Evolutionary conservation across 53 echinoderm and acorn worm genomes (phyloP), one percentile per base, ranked within the genome.

Genomic region (Temnopleurus reevesii): DNA sequence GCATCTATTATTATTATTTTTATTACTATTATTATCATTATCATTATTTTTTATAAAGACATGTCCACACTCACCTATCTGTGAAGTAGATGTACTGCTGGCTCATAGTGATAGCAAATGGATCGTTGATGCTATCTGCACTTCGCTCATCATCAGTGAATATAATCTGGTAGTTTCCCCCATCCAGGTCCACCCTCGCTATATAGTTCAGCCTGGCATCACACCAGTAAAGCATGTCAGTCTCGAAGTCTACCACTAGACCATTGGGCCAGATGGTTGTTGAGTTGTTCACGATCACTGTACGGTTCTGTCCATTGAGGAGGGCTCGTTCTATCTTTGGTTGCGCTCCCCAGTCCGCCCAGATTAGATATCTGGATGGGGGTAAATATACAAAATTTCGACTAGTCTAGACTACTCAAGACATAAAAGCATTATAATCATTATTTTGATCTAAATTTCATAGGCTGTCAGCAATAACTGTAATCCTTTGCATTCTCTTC

Each of bases 21-120:
- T n/a, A n/a, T n/a, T n/a, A n/a, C n/a, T n/a, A n/a, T n/a, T n/a
- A n/a, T n/a, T n/a, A n/a, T n/a, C n/a, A n/a, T n/a, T n/a, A n/a
- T n/a, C n/a, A n/a, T n/a, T n/a, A n/a, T n/a, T n/a, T n/a, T n/a
- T n/a, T n/a, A n/a, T n/a, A n/a, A n/a, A n/a, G n/a, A n/a, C n/a
- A n/a, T n/a, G n/a, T n/a, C n/a, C n/a, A n/a, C 17, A 89, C 94
- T 35, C 13, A 97, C 97, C 95, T 95, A 31, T 97, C 95, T n/a
- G 95, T 93, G 91, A 92, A 95, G 90, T 97, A 97, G 13, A 97
- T 76, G 80, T 92, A 90, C 23, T 95, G 90, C 28, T 83, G 53
- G 44, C 77, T 90, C 56, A 95, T 77, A 1, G 95, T 95, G 53
- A 97, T 95, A 4, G 93, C 91, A 46, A 94, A 95, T 0, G 95